phyloP scores from a whole-genome alignment of 2,113 vertebrate species.

The Lophius piscatorius region DNA sequence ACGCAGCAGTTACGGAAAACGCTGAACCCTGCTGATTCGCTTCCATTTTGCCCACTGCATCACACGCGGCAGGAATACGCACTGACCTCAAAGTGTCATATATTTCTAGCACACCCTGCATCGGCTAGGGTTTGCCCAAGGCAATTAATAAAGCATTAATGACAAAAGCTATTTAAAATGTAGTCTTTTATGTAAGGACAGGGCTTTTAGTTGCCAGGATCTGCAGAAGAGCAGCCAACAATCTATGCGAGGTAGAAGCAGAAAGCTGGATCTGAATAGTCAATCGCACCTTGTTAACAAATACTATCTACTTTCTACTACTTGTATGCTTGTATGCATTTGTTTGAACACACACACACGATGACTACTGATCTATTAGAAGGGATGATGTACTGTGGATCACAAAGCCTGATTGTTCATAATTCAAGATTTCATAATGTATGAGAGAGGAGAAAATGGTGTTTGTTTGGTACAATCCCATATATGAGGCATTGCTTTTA shows the following conservation, averaged over 20 bases:
- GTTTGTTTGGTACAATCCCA: conserved; percentile 33
- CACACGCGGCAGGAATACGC: conserved; percentile 88
- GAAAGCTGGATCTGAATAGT: conserved; percentile 67
- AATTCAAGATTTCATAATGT: conserved; percentile 67
- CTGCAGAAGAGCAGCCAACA: conserved; percentile 82
- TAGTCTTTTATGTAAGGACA: conserved; percentile 88
- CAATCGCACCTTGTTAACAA: conserved; percentile 80
- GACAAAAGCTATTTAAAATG: conserved; percentile 98
- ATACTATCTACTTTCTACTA: conserved; percentile 58
- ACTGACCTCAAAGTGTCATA: conserved; percentile 99
- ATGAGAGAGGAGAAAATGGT: conserved; percentile 45
- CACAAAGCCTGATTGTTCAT: conserved; percentile 33
- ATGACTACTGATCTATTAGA: conserved; percentile 50
- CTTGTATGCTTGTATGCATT: conserved; percentile 71
- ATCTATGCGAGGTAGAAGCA: conserved; percentile 82
- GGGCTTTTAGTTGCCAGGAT: conserved; percentile 85
- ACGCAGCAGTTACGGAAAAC: conserved; percentile 48
- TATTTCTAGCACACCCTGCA: conserved; percentile 88
- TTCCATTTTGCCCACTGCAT: conserved; percentile 88
- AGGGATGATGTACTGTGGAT: conserved; percentile 14
- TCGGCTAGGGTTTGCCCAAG: conserved; percentile 85
- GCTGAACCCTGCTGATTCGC: conserved; percentile 87
- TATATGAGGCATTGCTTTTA: not conserved
- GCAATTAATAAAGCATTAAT: conserved; percentile 99
- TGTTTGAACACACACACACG: conserved; percentile 71